A percentile compares a stretch with the other conserved stretches of the same genome.
These are phyloP conservation scores for Epinotia bilunana DNA, from an alignment of 2,888 invertebrate genomes.

Conservation along the genomic window DNA sequence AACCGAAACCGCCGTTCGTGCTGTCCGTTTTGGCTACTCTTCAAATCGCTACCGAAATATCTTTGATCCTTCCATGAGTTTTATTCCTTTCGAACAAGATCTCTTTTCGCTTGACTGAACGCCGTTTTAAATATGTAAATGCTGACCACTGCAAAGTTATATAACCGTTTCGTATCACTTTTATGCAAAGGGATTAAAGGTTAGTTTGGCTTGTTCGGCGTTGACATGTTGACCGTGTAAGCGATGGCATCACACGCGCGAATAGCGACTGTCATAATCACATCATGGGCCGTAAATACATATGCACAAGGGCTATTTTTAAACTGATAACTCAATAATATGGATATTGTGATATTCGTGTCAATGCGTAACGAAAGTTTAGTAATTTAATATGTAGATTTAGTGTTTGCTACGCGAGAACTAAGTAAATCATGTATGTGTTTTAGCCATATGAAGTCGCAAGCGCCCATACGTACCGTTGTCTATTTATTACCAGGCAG, in stretches of 20 bases:
- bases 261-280: conserved; percentile 36
- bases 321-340: background rate
- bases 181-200: background rate
- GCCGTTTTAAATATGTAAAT: conserved; percentile 2
- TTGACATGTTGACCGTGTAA: conserved; percentile 23
- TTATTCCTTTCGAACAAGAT: background rate
- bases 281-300: conserved; percentile 29
- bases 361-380: no score
- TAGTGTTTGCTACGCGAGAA: no score
- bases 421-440: no score
- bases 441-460: no score
- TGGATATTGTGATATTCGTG: background rate
- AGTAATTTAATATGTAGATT: no score
- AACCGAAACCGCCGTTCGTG: conserved; percentile 14
- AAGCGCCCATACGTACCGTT: no score
- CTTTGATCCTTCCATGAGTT: background rate
- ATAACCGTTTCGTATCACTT: background rate
- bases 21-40: conserved; percentile 32
- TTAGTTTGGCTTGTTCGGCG: background rate
- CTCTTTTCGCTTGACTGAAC: background rate
- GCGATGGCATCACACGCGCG: conserved; percentile 31
- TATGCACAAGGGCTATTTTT: conserved; percentile 20
- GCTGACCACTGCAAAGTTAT: conserved; percentile 8
- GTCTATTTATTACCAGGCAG: no score
- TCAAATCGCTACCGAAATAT: conserved; percentile 22